phyloP scores from a whole-genome alignment of 2,797 vertebrate species.

The Poeciliopsis presidionis region DNA sequence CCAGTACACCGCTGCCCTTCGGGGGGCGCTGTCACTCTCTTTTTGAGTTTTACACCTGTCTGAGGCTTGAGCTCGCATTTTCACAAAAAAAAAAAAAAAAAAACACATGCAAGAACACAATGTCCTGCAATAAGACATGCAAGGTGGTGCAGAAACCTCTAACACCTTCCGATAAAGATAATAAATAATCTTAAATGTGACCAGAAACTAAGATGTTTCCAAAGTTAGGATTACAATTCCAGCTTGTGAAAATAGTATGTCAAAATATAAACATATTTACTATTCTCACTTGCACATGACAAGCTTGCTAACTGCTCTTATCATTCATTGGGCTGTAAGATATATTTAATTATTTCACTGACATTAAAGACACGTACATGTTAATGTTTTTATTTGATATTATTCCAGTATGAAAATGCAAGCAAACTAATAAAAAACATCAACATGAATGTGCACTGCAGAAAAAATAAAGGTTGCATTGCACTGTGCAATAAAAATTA shows the following conservation, averaged over 20 bases:
- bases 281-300: neutral
- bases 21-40: conserved; percentile 64
- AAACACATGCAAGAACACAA: neutral
- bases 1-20: conserved; percentile 76
- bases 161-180: neutral
- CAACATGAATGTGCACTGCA: neutral
- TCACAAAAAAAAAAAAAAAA: conserved; percentile 37
- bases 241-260: neutral
- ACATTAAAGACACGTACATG: neutral
- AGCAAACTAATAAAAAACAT: neutral
- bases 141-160: neutral
- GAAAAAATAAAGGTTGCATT: neutral
- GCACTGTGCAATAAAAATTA: neutral
- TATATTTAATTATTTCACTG: neutral
- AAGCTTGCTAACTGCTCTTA: neutral
- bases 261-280: neutral
- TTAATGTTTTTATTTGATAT: neutral
- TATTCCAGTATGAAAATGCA: neutral
- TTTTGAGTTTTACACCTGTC: conserved; percentile 60
- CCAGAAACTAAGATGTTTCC: neutral
- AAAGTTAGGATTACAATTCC: neutral
- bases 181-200: neutral
- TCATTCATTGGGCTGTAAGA: neutral
- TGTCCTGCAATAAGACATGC: conserved; percentile 4
- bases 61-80: conserved; percentile 68